A percentile compares a stretch with the other conserved stretches of the same genome.
phyloP scores from a whole-genome alignment of 2,888 invertebrate genomes.

The Eupsilia transversa region DNA sequence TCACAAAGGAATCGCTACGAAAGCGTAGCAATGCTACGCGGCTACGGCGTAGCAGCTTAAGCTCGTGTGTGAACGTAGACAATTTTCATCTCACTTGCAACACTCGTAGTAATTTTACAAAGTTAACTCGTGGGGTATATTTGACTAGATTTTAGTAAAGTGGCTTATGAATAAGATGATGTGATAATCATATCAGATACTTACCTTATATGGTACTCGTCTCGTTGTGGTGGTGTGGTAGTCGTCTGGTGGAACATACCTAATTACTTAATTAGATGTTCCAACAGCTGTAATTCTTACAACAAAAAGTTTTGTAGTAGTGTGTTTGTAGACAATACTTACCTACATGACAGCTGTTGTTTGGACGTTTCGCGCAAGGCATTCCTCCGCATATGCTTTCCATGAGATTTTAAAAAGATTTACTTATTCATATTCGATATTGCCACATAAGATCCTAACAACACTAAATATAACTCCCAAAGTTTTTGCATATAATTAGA shows the following conservation, averaged over 20 bases:
- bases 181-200: not conserved
- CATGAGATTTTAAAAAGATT: not conserved
- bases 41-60: constrained; percentile 36
- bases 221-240: too few species aligned
- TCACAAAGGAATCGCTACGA: not conserved
- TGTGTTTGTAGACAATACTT: not conserved
- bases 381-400: not conserved
- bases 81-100: constrained; percentile 17
- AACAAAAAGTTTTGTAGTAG: not conserved
- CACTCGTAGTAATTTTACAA: constrained; percentile 20
- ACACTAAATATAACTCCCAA: constrained; percentile 3
- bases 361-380: too few species aligned
- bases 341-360: not conserved
- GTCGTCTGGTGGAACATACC: too few species aligned
- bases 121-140: not conserved
- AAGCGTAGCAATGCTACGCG: constrained; percentile 17
- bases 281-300: too few species aligned
- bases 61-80: not conserved
- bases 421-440: not conserved
- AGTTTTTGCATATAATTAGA: constrained; percentile 33
- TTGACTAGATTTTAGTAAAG: not conserved
- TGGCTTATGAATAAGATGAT: not conserved
- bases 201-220: too few species aligned
- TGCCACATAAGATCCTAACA: not conserved
- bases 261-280: too few species aligned